phyloP scores from a whole-genome alignment of 2,113 vertebrate genomes.

The Aegithalos caudatus region DNA sequence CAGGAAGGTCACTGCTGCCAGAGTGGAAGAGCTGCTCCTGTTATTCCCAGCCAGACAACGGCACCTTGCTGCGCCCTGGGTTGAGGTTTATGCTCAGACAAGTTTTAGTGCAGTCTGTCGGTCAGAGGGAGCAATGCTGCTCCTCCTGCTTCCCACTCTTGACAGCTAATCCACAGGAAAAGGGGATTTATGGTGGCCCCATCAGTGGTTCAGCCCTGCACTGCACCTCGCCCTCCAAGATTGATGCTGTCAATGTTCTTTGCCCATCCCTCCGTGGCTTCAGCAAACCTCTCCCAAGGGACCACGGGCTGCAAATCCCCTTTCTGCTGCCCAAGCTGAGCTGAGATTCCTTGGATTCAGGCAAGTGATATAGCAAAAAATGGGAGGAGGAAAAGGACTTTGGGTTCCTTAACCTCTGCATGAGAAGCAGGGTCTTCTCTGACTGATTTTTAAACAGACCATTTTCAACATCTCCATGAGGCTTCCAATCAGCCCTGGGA shows the following conservation, averaged over 20 bases:
- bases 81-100: background rate
- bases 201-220: background rate
- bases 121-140: background rate
- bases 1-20: background rate
- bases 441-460: background rate
- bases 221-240: background rate
- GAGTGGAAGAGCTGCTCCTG: background rate
- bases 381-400: background rate
- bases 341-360: background rate
- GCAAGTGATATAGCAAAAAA: background rate
- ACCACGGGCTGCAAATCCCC: accelerated
- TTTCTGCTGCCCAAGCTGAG: background rate
- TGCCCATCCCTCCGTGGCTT: background rate
- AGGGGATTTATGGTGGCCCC: background rate
- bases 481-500: constrained; percentile 9
- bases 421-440: background rate
- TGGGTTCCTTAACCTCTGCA: background rate
- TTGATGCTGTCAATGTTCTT: background rate
- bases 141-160: background rate
- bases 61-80: accelerated
- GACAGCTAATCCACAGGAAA: constrained; percentile 32
- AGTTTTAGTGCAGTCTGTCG: background rate
- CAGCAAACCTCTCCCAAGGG: background rate
- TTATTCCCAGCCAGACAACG: background rate
- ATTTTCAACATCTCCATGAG: background rate